Base-by-base conservation (phyloP, 2,888 invertebrate genomes). In the Cataglyphis rosenhaueri region DNA sequence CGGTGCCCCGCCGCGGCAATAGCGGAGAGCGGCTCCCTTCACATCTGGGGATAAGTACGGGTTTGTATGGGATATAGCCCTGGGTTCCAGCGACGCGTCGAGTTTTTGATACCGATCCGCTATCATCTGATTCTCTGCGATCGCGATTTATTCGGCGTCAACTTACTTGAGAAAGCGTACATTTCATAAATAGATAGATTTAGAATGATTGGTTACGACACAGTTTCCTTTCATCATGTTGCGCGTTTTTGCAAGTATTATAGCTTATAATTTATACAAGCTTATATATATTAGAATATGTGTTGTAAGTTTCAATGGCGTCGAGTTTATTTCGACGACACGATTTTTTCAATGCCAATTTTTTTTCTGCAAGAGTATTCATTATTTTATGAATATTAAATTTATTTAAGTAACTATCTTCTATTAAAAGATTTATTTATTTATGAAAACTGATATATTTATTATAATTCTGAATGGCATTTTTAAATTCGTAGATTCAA, bases 1-100 rank as follows among this genome's bases (percentile, higher is more conserved):
- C 86, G 85, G 73, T 85, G 89, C 88, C 79, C 84, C 82, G 81
- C 73, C 84, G 84, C 79, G 81, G 88, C 87, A 83, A 89, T 89
- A 89, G 86, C 83, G 71, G 82, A 57, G 74, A 78, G 81, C 73
- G 55, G 62, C 83, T 84, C 78, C 61, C 81, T 75, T 71, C 81
- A 48, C 79, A 70, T 70, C 59, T 71, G 71, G 71, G 83, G 87
- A 90, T 86, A 90, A 86, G 84, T 83, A 85, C 74, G 84, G 75
- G 71, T 81, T 76, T 78, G 35, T 78, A 64, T 61, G 52, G 70
- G 81, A 68, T 85, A 85, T 84, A 18, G 25, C 82, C 83, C 55
- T 52, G 59, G 66, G 48, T 52, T 21, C 64, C 66, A 81, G 59
- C 76, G 66, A 85, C 82, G 81, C 55, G 71, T 41, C 41, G 81